phyloP scores from a whole-genome alignment of 2,797 vertebrate species.

The Antrozous pallidus region DNA sequence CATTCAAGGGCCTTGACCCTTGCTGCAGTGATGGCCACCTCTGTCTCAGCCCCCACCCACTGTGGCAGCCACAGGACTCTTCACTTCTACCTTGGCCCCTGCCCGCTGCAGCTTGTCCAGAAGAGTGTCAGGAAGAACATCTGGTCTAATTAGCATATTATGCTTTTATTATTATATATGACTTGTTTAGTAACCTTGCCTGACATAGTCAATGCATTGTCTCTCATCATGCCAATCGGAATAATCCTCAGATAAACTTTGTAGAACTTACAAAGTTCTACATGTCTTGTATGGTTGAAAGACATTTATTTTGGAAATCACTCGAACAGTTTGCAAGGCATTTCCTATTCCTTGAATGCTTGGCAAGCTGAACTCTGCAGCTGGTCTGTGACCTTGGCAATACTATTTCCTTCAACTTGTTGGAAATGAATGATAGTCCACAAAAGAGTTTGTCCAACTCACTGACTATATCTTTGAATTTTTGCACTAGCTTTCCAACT shows the following conservation, averaged over 20 bases:
- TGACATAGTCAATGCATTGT: background rate
- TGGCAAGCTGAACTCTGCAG: background rate
- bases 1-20: too few species aligned
- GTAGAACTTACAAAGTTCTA: background rate
- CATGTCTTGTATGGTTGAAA: background rate
- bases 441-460: background rate
- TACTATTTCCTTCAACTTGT: background rate
- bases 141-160: too few species aligned
- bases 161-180: background rate
- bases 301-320: background rate
- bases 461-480: background rate
- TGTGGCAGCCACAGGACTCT: too few species aligned
- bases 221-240: background rate
- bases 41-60: too few species aligned
- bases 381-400: background rate
- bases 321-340: background rate
- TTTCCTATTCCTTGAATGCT: background rate
- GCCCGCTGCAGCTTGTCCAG: too few species aligned
- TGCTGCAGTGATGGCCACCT: rapidly evolving
- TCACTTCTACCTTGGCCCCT: too few species aligned
- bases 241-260: background rate
- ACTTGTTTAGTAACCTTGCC: background rate
- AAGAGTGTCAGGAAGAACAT: too few species aligned
- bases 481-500: background rate
- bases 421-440: background rate